These are phyloP conservation scores for Drosophila phalerata DNA, from an alignment of 2,888 invertebrate genomes.

Conservation along the genomic window DNA sequence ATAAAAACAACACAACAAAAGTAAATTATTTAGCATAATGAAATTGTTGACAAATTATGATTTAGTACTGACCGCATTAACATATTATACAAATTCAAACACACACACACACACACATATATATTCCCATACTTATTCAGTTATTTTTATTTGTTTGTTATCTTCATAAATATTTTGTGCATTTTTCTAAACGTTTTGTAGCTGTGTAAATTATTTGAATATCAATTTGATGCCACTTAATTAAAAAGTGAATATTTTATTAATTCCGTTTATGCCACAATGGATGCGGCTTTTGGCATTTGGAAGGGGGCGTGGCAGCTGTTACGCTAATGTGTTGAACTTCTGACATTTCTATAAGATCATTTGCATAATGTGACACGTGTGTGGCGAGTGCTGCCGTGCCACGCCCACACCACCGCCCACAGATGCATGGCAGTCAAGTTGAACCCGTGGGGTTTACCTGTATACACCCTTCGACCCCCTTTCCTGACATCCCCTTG, in stretches of 20 bases:
- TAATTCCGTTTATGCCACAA: conserved; percentile 1
- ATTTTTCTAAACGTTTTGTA: conserved; percentile 33
- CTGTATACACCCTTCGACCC: not conserved
- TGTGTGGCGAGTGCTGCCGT: not conserved
- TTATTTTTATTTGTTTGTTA: conserved; percentile 26
- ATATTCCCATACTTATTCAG: not conserved
- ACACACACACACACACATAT: not conserved
- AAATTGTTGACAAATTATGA: conserved; percentile 82
- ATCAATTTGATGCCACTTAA: conserved; percentile 59
- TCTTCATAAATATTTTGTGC: conserved; percentile 29
- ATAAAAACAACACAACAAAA: conserved; percentile 37
- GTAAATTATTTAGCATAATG: conserved; percentile 70
- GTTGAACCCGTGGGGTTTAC: not conserved
- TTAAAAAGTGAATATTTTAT: conserved; percentile 57
- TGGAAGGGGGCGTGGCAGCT: conserved; percentile 36
- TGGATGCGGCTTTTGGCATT: not conserved
- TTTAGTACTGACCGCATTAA: conserved; percentile 76
- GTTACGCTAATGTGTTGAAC: conserved; percentile 41
- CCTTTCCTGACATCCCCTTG: not conserved
- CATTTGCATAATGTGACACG: conserved; percentile 56
- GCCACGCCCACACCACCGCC: conserved; percentile 30
- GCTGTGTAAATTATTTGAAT: conserved; percentile 45
- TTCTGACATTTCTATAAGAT: conserved; percentile 34
- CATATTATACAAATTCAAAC: conserved; percentile 48
- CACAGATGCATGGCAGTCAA: not conserved